A percentile compares a stretch with the other conserved stretches of the same genome.
Conservation (phyloP, 2,797 vertebrate genomes). For the Spinus olivaceus region DNA sequence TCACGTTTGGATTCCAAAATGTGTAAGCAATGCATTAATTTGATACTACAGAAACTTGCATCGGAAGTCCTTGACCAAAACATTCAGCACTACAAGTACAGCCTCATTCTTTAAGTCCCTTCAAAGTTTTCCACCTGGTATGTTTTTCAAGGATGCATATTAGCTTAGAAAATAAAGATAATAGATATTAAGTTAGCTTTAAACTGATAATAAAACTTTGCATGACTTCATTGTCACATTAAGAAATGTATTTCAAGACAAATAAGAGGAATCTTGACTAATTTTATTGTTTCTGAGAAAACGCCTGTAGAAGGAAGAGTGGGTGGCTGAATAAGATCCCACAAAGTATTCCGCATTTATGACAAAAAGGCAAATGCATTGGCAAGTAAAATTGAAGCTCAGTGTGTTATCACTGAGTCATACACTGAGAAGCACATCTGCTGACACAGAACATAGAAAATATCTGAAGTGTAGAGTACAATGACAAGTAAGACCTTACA, state of each 20-base stretch:
- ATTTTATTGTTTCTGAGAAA: conserved; percentile 32
- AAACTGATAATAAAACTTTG: neutral
- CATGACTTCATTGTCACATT: neutral
- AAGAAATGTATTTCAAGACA: conserved; percentile 5
- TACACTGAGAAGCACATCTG: neutral
- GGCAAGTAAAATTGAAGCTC: conserved; percentile 12
- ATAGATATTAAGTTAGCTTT: neutral
- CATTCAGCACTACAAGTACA: neutral
- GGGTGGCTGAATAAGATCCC: conserved; percentile 30
- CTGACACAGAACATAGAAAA: neutral
- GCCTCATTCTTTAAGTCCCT: neutral
- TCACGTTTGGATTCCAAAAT: conserved; percentile 2
- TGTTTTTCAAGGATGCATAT: neutral
- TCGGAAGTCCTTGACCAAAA: neutral
- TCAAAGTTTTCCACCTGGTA: neutral
- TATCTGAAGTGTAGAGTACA: neutral
- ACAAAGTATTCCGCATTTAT: neutral
- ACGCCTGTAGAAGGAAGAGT: neutral
- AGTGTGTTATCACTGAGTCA: conserved; percentile 14
- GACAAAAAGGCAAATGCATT: neutral
- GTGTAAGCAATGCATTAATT: conserved; percentile 16
- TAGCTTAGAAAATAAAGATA: neutral
- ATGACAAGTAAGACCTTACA: neutral
- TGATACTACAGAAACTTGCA: neutral
- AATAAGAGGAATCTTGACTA: conserved; percentile 6